Evolutionary conservation across 2,888 invertebrate genomes (phyloP), one percentile per base, ranked within the genome.

Genomic region (Leptura quadrifasciata): DNA sequence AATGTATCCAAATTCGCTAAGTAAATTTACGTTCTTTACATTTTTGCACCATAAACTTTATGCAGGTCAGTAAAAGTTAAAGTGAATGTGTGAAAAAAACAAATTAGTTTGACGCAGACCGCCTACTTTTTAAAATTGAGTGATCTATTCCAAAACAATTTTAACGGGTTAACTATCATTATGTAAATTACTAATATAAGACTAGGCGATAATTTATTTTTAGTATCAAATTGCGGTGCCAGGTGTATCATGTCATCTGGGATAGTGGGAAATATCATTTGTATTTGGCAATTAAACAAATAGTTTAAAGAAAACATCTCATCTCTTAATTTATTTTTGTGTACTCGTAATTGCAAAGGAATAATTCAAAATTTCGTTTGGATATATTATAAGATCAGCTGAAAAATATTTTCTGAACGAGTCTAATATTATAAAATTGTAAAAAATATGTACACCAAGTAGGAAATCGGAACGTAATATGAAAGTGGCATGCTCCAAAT

Each of bases 61-160:
- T 47, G 47, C 5, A 47, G 47, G 47, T 47, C n/a, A 47, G 15
- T 47, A n/a, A 47, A 47, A 47, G 47, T 47, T 15, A 47, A 47
- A 47, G 3, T 47, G 47, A n/a, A 15, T 6, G n/a, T 47, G 47
- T n/a, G 15, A 47, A 47, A 47, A 47, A 47, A n/a, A 47, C 47
- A 47, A 47, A 47, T 47, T 47, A n/a, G 47, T 47, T 47, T 47
- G 47, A 47, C 47, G 47, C 47, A 47, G 15, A n/a, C 15, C 47
- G 47, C 47, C 47, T 47, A 47, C 47, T n/a, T 47, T 47, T 47
- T 47, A 47, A 47, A 47, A 47, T 15, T 15, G 47, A 47, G 47
- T n/a, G 15, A 47, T 47, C 47, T 47, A n/a, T 47, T 47, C 47
- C 15, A n/a, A 47, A 47, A 47, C 47, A 47, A 47, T 47, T 47